Evolutionary conservation across 2,113 vertebrate genomes (phyloP), one percentile per base, ranked within the genome.

Genomic region (Entomyzon cyanotis): DNA sequence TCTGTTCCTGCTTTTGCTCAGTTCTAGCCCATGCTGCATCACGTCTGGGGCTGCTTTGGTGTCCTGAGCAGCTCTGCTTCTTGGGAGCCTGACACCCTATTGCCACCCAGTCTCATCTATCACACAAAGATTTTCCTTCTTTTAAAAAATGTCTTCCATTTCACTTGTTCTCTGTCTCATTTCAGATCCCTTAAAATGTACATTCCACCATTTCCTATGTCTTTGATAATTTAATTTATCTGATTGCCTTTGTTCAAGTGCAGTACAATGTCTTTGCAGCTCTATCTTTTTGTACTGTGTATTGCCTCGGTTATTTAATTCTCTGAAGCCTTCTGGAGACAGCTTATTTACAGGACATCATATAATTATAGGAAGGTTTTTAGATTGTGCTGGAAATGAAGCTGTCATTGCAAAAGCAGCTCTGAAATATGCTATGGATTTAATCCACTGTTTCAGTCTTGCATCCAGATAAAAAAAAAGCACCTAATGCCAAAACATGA

Each of bases 171-270:
- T 84, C 41, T 23, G 2, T 30, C 25, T 73, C 49, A 46, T 82
- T 91, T 69, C 67, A 76, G n/a, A 69, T 82, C 37, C 28, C 44
- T 59, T 68, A 81, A 63, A 77, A 68, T 0, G 0, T 19, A 21
- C 41, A 62, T 79, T 68, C 49, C 28, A 81, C 44, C 25, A 53
- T 91, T 89, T 87, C 46, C 58, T 84, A 23, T 82, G 11, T 76
- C 49, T 87, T 73, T 80, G 44, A 87, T 93, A 65, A 93, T 89
- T 95, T 87, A 95, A 95, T 94, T 93, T 89, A 95, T 68, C 53
- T 64, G 25, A 31, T 59, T 95, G 90, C 25, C 23, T 46, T 85
- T 83, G 63, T 69, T 87, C 74, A 76, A 78, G n/a, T 65, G 16
- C 31, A 89, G 21, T 41, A 53, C 65, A 41, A 46, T 31, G 25